Conservation (phyloP, 2,888 invertebrate species). For the Parnassius apollo region DNA sequence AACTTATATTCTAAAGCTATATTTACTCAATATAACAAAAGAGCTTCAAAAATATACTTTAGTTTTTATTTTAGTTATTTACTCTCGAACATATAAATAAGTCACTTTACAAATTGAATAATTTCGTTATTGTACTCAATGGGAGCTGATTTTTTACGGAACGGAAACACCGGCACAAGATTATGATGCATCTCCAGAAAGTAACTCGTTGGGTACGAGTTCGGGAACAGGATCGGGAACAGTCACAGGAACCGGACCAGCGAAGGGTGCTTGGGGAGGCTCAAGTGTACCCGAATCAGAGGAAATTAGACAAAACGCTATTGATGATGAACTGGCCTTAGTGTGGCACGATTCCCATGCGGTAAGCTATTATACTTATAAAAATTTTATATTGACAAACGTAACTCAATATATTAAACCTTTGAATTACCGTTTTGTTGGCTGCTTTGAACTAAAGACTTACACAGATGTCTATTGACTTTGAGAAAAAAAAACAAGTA, state of each 20-base stretch:
- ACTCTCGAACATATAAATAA: too few relatives aligned
- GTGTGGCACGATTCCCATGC: conserved; percentile 84
- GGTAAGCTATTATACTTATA: conserved; percentile 57
- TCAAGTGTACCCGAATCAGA: conserved; percentile 52
- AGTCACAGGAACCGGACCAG: conserved; percentile 32
- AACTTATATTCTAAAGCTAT: too few relatives aligned
- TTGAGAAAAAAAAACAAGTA: too few relatives aligned
- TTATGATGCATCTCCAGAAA: conserved; percentile 83
- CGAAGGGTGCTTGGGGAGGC: conserved; percentile 49
- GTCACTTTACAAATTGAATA: too few relatives aligned
- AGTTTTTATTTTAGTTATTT: too few relatives aligned
- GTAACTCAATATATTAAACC: too few relatives aligned
- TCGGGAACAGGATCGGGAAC: conserved; percentile 32
- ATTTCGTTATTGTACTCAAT: conserved; percentile 81
- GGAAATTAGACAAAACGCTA: conserved; percentile 82
- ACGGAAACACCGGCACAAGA: conserved; percentile 84
- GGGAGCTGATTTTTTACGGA: conserved; percentile 92
- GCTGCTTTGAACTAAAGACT: too few relatives aligned
- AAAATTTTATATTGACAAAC: too few relatives aligned
- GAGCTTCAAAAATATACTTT: too few relatives aligned
- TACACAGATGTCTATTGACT: too few relatives aligned
- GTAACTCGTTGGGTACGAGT: conserved; percentile 69
- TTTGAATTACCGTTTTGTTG: too few relatives aligned
- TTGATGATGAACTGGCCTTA: conserved; percentile 79
- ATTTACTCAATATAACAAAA: too few relatives aligned